Percentiles rank a stretch among this genome's conserved stretches.
These are phyloP conservation scores for Echeneis naucrates DNA, from an alignment of 2,797 vertebrate species.

Conservation along the genomic window DNA sequence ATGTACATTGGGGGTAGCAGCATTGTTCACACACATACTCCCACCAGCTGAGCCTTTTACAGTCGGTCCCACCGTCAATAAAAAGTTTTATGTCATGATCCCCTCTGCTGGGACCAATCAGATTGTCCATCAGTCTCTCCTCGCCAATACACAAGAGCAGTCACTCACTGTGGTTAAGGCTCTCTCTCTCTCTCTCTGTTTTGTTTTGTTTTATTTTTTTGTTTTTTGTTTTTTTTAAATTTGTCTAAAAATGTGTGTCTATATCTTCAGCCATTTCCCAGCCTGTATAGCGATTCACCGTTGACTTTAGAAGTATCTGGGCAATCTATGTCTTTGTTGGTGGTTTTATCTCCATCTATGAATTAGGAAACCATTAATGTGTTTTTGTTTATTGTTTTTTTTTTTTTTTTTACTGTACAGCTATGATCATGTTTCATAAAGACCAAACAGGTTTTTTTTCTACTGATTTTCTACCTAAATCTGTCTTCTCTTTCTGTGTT, in stretches of 20 bases:
- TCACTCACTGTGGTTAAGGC: conserved; percentile 23
- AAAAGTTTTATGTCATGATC: conserved; percentile 81
- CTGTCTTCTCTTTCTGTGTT: conserved; percentile 15
- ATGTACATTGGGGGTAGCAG: conserved; percentile 49
- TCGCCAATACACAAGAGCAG: conserved; percentile 52
- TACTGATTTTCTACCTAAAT: conserved; percentile 44
- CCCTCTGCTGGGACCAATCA: conserved; percentile 82
- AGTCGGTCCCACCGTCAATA: conserved; percentile 76
- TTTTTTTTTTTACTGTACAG: background rate
- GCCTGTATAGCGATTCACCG: conserved; percentile 10
- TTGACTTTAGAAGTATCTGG: conserved; percentile 14
- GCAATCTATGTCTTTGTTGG: conserved; percentile 10
- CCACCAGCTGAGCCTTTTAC: conserved; percentile 68
- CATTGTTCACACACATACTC: conserved; percentile 36
- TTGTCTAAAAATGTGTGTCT: conserved; percentile 19
- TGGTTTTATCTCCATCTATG: conserved; percentile 24
- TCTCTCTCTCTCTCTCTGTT: conserved; percentile 9
- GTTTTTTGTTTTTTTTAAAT: conserved; percentile 38
- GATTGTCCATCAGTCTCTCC: conserved; percentile 78
- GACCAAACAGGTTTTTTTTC: conserved; percentile 15
- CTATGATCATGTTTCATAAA: conserved; percentile 34
- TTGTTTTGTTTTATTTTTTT: too few species aligned
- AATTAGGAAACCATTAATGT: conserved; percentile 14
- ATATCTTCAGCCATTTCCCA: conserved; percentile 21
- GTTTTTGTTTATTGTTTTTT: conserved; percentile 15